These are phyloP conservation scores for Otocyon megalotis DNA, from an alignment of 2,113 vertebrate species.

Conservation along the genomic window DNA sequence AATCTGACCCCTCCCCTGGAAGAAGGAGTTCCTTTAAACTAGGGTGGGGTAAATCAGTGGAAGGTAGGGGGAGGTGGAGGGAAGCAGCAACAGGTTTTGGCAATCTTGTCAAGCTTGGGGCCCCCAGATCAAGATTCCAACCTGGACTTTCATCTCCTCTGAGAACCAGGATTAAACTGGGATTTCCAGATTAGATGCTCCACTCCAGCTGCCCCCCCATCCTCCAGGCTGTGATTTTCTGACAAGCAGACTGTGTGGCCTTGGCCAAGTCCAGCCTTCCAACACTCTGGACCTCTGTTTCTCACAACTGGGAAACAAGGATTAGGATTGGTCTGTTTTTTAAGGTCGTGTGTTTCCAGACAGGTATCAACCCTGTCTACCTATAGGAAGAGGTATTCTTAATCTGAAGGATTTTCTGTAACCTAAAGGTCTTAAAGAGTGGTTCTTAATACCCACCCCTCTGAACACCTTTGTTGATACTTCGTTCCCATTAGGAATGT, in stretches of 20 bases:
- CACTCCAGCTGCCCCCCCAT: neutral
- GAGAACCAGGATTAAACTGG: neutral
- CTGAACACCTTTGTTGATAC: neutral
- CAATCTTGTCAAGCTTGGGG: neutral
- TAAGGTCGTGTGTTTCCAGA: neutral
- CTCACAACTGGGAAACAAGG: neutral
- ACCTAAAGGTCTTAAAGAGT: neutral
- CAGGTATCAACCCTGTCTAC: neutral
- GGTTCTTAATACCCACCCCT: neutral
- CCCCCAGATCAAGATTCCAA: neutral
- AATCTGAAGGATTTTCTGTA: neutral
- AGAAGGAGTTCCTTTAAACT: neutral
- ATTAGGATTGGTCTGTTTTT: neutral
- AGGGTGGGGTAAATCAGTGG: neutral
- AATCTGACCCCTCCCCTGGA: neutral
- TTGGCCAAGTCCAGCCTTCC: neutral
- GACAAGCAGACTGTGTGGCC: neutral
- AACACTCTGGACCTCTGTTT: neutral
- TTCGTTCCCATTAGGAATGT: neutral
- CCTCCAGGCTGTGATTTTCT: neutral
- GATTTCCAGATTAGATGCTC: constrained; percentile 20
- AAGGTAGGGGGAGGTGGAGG: neutral
- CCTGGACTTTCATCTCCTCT: constrained; percentile 49
- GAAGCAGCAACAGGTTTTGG: neutral
- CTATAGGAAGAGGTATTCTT: neutral